Evolutionary conservation across 2,113 vertebrate species (phyloP), one percentile per base, ranked within the genome.

Genomic region (Microcebus murinus): DNA sequence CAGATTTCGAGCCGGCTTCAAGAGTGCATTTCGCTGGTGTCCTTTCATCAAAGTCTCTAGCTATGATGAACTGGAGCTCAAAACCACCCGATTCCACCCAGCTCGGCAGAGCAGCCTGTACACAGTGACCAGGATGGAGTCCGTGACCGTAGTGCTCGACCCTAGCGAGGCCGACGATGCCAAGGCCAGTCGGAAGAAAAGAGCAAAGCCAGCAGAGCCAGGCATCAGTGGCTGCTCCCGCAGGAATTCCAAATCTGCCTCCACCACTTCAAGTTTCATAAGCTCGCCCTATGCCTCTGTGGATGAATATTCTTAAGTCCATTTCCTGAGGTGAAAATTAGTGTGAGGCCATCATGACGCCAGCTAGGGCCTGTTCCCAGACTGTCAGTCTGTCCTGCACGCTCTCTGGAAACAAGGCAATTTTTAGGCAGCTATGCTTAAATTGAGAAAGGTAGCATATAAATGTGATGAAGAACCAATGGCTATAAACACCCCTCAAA

Each of bases 1-100:
- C 83, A 99, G 99, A 98, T 99, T 99, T 96, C 99, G 99, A 83
- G 99, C 99, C 1, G 99, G 99, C 63, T 99, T 99, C 98, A 99
- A 99, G 98, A 97, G 97, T 92, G 99, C 99, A 0, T 99, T 99
- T 90, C 99, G 99, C 80, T 99, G 99, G 99, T 99, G 99, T 83
- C 99, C 99, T 1, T 99, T 99, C 97, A 98, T 99, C 76, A 98
- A 99, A 63, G 98, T 99, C 74, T 99, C 99, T 55, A 99, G 98
- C 98, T 99, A 99, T 0, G 99, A 99, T 0, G 99, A 99, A 97
- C 94, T 99, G 91, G 99, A 99, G 96, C 99, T 99, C 0, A 99
- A 99, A 91, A 97, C 98, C 36, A 99, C 99, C 9, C 98, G 99
- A 67, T 99, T 99, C 57, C 99, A 99, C 63, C 99, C 99, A 0